Conservation (phyloP, 2,113 vertebrate species). For the Cygnus atratus region DNA sequence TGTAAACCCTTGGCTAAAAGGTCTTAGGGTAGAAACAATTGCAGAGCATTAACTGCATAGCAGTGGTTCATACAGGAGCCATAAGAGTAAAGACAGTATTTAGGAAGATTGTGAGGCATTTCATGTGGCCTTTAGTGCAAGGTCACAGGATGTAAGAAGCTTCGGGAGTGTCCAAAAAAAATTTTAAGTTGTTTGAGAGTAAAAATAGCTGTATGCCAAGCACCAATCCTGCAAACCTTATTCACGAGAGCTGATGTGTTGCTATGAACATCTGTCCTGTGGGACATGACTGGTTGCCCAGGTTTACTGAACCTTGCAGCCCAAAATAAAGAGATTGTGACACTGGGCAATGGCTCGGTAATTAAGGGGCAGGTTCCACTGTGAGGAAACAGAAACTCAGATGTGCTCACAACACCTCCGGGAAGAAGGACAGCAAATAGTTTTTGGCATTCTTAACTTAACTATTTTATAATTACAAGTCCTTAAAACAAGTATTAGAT, state of each 20-base stretch:
- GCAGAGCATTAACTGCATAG: conserved; percentile 35
- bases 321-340: neutral
- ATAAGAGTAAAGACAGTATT: conserved; percentile 4
- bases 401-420: rapidly evolving
- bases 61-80: conserved; percentile 52
- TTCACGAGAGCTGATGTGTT: neutral
- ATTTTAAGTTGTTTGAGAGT: neutral
- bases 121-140: neutral
- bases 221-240: neutral
- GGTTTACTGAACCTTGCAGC: neutral
- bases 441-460: neutral
- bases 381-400: neutral
- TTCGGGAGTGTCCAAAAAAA: neutral
- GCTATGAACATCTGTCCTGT: neutral
- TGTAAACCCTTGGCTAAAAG: conserved; percentile 40
- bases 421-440: neutral
- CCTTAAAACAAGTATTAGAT: neutral
- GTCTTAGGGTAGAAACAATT: neutral
- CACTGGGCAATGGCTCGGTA: neutral
- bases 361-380: neutral
- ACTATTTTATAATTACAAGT: neutral
- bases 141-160: neutral
- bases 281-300: neutral
- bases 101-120: conserved; percentile 7
- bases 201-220: neutral